phyloP scores from a whole-genome alignment of 2,888 invertebrate genomes.

The Phalera bucephala region DNA sequence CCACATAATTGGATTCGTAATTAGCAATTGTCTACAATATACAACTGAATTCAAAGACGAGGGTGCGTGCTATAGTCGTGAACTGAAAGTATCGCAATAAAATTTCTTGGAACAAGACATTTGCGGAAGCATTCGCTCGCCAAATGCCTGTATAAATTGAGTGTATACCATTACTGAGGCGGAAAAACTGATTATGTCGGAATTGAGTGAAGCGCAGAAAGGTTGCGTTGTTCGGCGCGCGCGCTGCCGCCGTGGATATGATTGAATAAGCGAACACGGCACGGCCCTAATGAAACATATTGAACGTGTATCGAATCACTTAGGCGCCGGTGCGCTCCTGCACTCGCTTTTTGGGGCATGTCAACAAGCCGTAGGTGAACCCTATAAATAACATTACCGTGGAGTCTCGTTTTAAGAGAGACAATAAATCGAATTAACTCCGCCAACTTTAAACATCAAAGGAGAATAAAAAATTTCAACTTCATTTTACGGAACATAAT shows the following conservation, averaged over 20 bases:
- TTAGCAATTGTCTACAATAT: conserved; percentile 10
- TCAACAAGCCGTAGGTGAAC: conserved; percentile 76
- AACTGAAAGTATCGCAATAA: conserved; percentile 26
- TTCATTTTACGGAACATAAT: conserved; percentile 72
- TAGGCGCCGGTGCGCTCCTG: conserved; percentile 71
- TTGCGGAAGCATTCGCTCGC: conserved; percentile 34
- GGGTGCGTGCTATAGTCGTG: no score
- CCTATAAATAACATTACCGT: conserved; percentile 74
- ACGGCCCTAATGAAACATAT: conserved; percentile 80
- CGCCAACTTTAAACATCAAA: conserved; percentile 73
- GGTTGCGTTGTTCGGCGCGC: conserved; percentile 50
- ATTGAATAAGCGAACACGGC: conserved; percentile 78
- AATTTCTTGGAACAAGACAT: conserved; percentile 29
- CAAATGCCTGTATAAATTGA: conserved; percentile 52
- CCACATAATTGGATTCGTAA: conserved; percentile 34
- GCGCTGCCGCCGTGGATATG: conserved; percentile 62
- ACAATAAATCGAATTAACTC: conserved; percentile 79
- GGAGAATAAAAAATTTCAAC: conserved; percentile 64
- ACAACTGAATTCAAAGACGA: conserved; percentile 16
- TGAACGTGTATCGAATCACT: conserved; percentile 82
- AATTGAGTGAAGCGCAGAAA: conserved; percentile 61
- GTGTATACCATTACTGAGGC: conserved; percentile 60
- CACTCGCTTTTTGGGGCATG: conserved; percentile 69
- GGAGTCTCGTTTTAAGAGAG: conserved; percentile 76
- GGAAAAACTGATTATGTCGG: conserved; percentile 74